Evolutionary conservation across 1,140 invertebrate species (phyloP), one percentile per base, ranked within the genome.

Genomic region (Diabrotica undecimpunctata): DNA sequence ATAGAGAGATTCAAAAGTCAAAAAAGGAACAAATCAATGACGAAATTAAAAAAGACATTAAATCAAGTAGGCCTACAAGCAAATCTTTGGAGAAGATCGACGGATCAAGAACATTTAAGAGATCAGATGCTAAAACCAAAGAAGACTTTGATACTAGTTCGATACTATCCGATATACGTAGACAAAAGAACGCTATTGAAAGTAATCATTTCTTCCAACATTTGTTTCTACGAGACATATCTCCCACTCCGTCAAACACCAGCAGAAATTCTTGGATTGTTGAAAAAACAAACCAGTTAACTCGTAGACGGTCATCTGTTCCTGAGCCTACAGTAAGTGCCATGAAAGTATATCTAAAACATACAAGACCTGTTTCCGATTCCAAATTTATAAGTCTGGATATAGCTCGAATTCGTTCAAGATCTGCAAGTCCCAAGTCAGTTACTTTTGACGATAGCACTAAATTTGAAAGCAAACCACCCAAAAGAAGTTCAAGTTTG

Each of bases 321-420:
- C 74, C 81, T 54, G 81, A 88, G 74, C 83, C 85, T 0, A 83
- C 83, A 41, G 65, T 85, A 69, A 77, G 86, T 71, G 81, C 85
- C 35, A 65, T 86, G 10, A 84, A 82, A 61, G 75, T 86, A 11
- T 91, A 90, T 75, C 79, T 92, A 46, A 80, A 84, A 11, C 82
- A 88, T 66, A 88, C 87, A 62, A 86, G 85, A 75, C 87, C 89
- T 11, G 89, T 91, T 0, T 86, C 85, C 5, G 83, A 88, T 68
- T 92, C 90, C 0, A 84, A 85, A 69, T 91, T 92, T 77, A 84
- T 83, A 71, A 83, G 82, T 66, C 85, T 86, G 80, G 89, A 91
- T 70, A 61, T 69, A 9, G 61, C 57, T n/a, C 9, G 54, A 2
- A 58, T 74, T 36, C 64, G 76, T 10, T 78, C 77, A 1, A 70